Percentiles rank a stretch among this genome's conserved stretches.
Evolutionary conservation across 53 echinoderm and acorn worm genomes (phyloP).

Genomic region (Pentamera pediparva): DNA sequence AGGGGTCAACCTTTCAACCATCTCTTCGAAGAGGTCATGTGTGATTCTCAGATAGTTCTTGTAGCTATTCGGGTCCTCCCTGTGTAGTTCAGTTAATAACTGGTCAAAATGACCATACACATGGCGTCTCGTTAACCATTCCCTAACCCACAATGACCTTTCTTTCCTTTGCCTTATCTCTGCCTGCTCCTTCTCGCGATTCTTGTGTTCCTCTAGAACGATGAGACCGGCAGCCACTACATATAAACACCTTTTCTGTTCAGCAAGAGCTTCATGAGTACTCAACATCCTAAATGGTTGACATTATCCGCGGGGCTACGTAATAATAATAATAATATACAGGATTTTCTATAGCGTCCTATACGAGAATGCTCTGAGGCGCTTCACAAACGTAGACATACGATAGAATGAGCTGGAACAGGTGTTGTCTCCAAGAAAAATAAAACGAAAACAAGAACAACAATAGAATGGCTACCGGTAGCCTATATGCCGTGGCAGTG

Average conservation of each 20-base stretch:
- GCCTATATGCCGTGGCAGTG: too few relatives aligned
- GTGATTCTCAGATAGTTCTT: constrained; percentile 25
- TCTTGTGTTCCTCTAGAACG: background rate
- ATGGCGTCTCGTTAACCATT: background rate
- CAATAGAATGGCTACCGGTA: too few relatives aligned
- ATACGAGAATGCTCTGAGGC: too few relatives aligned
- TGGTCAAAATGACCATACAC: background rate
- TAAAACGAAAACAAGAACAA: too few relatives aligned
- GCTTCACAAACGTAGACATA: too few relatives aligned
- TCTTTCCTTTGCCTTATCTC: background rate
- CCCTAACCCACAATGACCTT: background rate
- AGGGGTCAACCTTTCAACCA: constrained; percentile 31
- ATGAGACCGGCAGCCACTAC: background rate
- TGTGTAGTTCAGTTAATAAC: background rate
- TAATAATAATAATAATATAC: too few relatives aligned
- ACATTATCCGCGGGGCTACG: too few relatives aligned
- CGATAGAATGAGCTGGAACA: too few relatives aligned
- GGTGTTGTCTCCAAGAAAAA: too few relatives aligned
- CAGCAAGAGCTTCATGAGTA: too few relatives aligned
- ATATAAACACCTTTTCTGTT: background rate
- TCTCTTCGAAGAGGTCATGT: constrained; percentile 26
- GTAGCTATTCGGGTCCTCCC: background rate
- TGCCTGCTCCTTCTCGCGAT: background rate
- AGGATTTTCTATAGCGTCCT: too few relatives aligned
- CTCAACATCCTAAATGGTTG: too few relatives aligned